Base-by-base conservation (phyloP, 2,888 invertebrate species). In the Cabera pusaria region DNA sequence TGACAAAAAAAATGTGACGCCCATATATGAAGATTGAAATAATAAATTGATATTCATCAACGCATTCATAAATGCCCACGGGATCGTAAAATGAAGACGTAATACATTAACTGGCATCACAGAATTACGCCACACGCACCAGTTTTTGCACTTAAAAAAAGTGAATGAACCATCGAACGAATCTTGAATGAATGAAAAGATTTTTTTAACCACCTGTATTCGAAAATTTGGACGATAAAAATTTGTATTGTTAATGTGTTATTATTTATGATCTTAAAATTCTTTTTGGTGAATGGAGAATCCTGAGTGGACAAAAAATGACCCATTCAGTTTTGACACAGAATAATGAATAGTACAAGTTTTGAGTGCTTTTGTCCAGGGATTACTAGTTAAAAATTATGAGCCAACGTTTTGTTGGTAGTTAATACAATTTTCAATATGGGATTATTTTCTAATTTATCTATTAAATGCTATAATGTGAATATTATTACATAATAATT, bases 231-330 rank as follows among this genome's bases (percentile, higher is more conserved):
- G 31, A 29, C 72, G 64, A 79, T 85, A 81, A 84, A 86, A 86
- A 85, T 79, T 83, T 86, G 81, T 86, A 80, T 84, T 82, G 81
- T 85, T 64, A 64, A 55, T 59, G 45, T 70, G 21, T 42, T 76
- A 82, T 84, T 81, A 84, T 86, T 87, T 87, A 85, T 82, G 76
- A 54, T 60, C 60, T 58, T 41, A 24, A 47, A 44, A 39, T 45
- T 54, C 57, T 63, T 72, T 67, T 63, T 52, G n/a, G 41, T 68
- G 52, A 54, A 51, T 56, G 58, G 39, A 42, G 34, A 26, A 29
- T 36, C n/a, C 39, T 49, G 39, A 26, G 38, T 48, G 23, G 27
- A 33, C 34, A 53, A 53, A 50, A 52, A 52, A 41, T 17, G 51
- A 44, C 51, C 52, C 52, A 58, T 64, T 59, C 47, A 54, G 29